phyloP scores from a whole-genome alignment of 2,888 invertebrate genomes.

The Drosophila meridiana region DNA sequence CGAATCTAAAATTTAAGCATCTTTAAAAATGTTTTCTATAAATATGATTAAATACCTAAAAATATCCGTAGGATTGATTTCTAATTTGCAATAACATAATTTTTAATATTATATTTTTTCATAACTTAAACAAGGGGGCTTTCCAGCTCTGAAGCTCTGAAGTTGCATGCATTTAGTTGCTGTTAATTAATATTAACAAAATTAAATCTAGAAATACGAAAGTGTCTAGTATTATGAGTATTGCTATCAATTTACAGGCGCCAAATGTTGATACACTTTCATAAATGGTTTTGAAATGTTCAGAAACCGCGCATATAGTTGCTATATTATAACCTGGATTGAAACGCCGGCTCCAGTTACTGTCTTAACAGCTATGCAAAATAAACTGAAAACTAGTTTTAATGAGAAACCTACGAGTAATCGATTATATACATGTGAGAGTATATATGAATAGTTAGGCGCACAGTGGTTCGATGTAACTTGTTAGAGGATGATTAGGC shows the following conservation, averaged over 20 bases:
- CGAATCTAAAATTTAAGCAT: fast-evolving
- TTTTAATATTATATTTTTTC: not conserved
- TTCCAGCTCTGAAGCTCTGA: not conserved
- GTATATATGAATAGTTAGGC: not conserved
- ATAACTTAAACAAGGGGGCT: not conserved
- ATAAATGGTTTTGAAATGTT: not conserved
- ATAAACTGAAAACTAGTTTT: not conserved
- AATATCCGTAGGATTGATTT: not conserved
- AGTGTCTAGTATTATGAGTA: not conserved
- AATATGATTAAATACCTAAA: not conserved
- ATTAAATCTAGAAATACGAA: not conserved
- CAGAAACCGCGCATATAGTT: not conserved
- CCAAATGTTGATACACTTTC: not conserved
- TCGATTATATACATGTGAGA: not conserved
- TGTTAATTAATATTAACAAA: not conserved
- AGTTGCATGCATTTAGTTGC: not conserved
- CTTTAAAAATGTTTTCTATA: not conserved
- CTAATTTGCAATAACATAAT: too few species aligned
- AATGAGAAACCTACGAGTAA: not conserved
- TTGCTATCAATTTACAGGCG: not conserved
- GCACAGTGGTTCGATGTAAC: not conserved
- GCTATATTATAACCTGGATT: not conserved
- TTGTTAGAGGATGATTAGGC: not conserved
- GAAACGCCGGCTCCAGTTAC: not conserved
- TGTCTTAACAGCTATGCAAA: not conserved